Evolutionary conservation across 1,140 invertebrate species (phyloP), one percentile per base, ranked within the genome.

Genomic region (Elymnias hypermnestra): DNA sequence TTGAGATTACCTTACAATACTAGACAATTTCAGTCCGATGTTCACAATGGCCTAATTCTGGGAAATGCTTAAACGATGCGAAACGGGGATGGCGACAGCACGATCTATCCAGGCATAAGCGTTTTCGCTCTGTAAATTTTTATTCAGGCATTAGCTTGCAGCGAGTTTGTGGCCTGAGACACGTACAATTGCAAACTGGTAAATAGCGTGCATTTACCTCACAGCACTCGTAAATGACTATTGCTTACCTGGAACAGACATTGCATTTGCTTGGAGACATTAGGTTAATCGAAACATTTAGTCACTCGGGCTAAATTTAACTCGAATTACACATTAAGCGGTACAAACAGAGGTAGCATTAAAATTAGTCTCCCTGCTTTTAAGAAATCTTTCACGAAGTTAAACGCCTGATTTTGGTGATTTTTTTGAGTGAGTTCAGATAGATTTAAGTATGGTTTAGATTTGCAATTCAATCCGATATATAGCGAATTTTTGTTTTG

Each of bases 241-340:
- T 48, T 35, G 38, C 40, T 7, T n/a, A 15, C 29, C 29, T 33
- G 13, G 15, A 15, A 33, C 29, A 33, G 29, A 14, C 29, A 28
- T 23, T 46, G 43, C 36, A 44, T 51, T 51, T 44, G 48, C 48
- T 43, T 39, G 18, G 17, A 39, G 33, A 40, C 41, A 51, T 51
- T 51, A 51, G 26, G 35, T 44, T 51, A 51, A 51, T 51, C 48
- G 48, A 44, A 51, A 19, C 35, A 41, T 21, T 51, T 26, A 26
- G 35, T 51, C 36, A 33, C 31, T 19, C 18, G 22, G 48, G 26
- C 47, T 38, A 29, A 50, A 29, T 50, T 43, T 26, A 36, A 28
- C 39, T 36, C 31, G 47, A 29, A 43, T 31, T 43, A 43, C 25
- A 50, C 40, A 43, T 50, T 38, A 25, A 40, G 18, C 9, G n/a